A percentile compares a stretch with the other conserved stretches of the same genome.
phyloP scores from a whole-genome alignment of 1,140 invertebrate species.

The Brachionus plicatilis region DNA sequence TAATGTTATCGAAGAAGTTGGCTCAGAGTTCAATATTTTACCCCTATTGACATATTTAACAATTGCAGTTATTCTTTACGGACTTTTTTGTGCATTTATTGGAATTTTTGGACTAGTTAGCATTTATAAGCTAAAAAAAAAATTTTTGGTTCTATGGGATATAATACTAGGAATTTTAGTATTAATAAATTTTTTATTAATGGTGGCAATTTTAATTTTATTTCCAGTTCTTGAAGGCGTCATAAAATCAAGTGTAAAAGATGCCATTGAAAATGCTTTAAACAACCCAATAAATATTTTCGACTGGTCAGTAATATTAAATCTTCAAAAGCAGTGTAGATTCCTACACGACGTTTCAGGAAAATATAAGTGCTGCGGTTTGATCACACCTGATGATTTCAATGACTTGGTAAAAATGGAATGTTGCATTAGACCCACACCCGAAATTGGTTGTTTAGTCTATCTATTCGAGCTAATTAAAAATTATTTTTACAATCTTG shows the following conservation, averaged over 20 bases:
- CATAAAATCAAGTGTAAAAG: background rate
- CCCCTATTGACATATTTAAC: background rate
- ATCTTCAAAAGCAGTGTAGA: slow-evolving; percentile 2
- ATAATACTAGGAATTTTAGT: background rate
- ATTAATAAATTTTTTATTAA: slow-evolving; percentile 7
- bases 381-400: background rate
- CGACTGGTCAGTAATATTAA: background rate
- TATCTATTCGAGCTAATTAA: background rate
- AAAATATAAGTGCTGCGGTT: background rate
- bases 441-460: background rate
- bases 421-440: background rate
- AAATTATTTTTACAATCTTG: background rate
- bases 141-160: background rate
- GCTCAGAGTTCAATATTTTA: background rate
- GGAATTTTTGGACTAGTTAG: background rate
- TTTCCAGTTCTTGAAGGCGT: background rate
- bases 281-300: background rate
- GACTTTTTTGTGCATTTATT: background rate
- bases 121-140: background rate
- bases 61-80: background rate
- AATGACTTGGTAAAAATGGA: background rate
- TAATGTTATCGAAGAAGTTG: background rate
- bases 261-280: background rate
- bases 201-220: background rate
- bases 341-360: background rate